Conservation (phyloP, 2,797 vertebrate genomes). For the Neosilurus mollespiculum region DNA sequence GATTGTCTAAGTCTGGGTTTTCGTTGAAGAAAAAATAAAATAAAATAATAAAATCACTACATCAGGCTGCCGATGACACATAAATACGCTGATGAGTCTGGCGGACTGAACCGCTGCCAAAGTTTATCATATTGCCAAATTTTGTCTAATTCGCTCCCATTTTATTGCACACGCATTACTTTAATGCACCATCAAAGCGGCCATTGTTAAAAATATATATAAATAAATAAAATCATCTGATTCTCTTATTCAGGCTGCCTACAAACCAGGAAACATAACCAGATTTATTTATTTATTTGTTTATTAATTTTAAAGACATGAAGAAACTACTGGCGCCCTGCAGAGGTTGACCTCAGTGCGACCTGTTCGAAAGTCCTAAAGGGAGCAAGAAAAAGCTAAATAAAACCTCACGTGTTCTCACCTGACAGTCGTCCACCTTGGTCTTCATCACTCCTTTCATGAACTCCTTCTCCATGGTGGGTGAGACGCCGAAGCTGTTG, state of each 20-base stretch:
- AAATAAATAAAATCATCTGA: no score
- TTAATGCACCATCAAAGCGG: slow-evolving; percentile 20
- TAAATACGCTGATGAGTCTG: slow-evolving; percentile 21
- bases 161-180: slow-evolving; percentile 20
- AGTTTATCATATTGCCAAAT: slow-evolving; percentile 36
- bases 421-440: slow-evolving; percentile 99
- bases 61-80: background rate
- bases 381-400: background rate
- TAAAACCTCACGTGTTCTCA: slow-evolving; percentile 57
- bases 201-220: background rate
- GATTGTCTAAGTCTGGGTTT: background rate
- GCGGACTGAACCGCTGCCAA: slow-evolving; percentile 26
- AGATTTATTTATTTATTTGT: background rate
- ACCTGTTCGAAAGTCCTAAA: background rate
- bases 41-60: background rate
- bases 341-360: no score
- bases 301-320: background rate
- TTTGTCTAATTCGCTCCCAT: slow-evolving; percentile 30
- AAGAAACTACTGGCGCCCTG: background rate
- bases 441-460: slow-evolving; percentile 99
- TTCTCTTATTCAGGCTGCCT: background rate
- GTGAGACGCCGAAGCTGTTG: slow-evolving; percentile 98
- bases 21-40: background rate
- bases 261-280: background rate
- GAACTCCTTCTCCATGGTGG: slow-evolving; percentile 96